These are phyloP conservation scores for Orthonyx spaldingii DNA, from an alignment of 2,113 vertebrate species.

Conservation along the genomic window DNA sequence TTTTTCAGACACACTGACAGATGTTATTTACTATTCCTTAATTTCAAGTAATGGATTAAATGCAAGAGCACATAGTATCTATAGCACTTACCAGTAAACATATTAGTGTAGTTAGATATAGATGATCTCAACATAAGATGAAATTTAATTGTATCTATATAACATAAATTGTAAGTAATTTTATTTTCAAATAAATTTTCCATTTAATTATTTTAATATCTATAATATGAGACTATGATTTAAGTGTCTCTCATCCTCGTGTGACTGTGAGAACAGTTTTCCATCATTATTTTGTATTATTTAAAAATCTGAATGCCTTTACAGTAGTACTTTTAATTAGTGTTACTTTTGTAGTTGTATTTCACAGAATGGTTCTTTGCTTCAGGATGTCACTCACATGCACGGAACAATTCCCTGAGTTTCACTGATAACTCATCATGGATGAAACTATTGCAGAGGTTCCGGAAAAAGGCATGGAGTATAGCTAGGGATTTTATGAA, in stretches of 20 bases:
- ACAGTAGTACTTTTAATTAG: slow-evolving; percentile 16
- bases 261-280: neutral
- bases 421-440: neutral
- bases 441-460: neutral
- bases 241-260: neutral
- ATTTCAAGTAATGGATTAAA: neutral
- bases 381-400: neutral
- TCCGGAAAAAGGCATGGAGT: neutral
- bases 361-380: slow-evolving; percentile 6
- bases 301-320: slow-evolving; percentile 1
- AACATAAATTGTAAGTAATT: neutral
- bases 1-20: neutral
- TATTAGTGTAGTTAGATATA: neutral
- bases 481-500: neutral
- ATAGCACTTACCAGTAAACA: neutral
- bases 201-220: neutral
- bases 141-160: neutral
- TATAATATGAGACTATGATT: neutral
- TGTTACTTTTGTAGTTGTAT: neutral
- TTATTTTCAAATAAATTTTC: neutral
- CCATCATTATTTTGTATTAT: neutral
- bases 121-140: neutral
- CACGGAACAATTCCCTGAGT: neutral
- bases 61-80: neutral
- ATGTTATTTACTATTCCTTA: neutral